phyloP scores from a whole-genome alignment of 2,797 vertebrate species.

The Sebastes kiyomatsui region DNA sequence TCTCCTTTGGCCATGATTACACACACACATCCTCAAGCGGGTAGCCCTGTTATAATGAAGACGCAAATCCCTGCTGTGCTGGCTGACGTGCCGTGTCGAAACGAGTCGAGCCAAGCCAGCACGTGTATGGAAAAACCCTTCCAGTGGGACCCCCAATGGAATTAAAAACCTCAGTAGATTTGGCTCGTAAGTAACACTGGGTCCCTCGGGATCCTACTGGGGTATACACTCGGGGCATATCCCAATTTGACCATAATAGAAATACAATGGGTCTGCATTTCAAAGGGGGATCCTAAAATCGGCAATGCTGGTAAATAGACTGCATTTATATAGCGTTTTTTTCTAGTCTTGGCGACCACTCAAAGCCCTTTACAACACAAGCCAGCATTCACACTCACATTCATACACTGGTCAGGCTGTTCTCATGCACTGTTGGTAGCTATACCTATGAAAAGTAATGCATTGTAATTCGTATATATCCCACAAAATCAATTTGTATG shows the following conservation, averaged over 20 bases:
- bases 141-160: background rate
- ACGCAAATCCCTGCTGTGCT: too few relatives aligned
- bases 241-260: background rate
- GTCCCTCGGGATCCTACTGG: background rate
- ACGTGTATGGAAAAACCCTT: too few relatives aligned
- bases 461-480: too few relatives aligned
- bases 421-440: too few relatives aligned
- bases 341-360: background rate
- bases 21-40: too few relatives aligned
- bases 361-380: background rate
- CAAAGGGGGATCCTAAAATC: background rate
- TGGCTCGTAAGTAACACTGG: background rate
- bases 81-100: too few relatives aligned
- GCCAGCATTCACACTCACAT: background rate
- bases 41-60: too few relatives aligned
- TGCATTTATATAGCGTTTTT: background rate
- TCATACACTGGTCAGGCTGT: background rate
- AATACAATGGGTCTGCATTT: background rate
- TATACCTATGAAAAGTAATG: too few relatives aligned
- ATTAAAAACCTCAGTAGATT: background rate
- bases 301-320: background rate
- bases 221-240: background rate
- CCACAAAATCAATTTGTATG: too few relatives aligned
- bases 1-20: too few relatives aligned
- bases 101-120: too few relatives aligned